phyloP scores from a whole-genome alignment of 53 echinoderm and acorn worm genomes.

The Antedon mediterranea region DNA sequence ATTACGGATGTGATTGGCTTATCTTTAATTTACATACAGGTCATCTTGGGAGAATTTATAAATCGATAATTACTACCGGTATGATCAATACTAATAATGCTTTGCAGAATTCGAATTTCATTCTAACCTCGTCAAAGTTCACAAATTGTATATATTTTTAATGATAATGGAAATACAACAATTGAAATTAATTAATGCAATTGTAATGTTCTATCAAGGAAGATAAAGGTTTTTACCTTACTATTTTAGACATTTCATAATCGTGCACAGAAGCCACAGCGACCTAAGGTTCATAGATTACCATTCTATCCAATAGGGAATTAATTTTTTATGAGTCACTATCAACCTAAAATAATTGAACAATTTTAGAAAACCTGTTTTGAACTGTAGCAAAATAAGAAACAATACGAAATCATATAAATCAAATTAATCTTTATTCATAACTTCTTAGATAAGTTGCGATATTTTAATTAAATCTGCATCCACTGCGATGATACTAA shows the following conservation, averaged over 20 bases:
- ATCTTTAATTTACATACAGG: not conserved
- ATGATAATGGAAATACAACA: too few species aligned
- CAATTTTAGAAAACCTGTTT: not conserved
- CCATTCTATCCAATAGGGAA: not conserved
- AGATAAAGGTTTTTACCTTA: not conserved
- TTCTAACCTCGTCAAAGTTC: not conserved
- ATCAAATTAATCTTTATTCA: too few species aligned
- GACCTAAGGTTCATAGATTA: not conserved
- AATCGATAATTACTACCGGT: not conserved
- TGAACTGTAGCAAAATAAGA: not conserved
- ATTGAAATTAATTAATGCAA: not conserved
- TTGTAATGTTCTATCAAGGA: not conserved
- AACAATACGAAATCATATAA: too few species aligned
- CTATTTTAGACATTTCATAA: not conserved
- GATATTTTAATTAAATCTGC: too few species aligned
- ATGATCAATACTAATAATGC: not conserved
- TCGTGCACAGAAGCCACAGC: not conserved
- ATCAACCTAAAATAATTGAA: not conserved
- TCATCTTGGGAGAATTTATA: not conserved
- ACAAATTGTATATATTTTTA: too few species aligned
- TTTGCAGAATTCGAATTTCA: not conserved
- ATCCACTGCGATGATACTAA: too few species aligned
- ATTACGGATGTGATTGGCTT: not conserved
- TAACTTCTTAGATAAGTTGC: too few species aligned
- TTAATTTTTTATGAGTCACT: not conserved